Percentiles rank a stretch among this genome's conserved stretches.
These are phyloP conservation scores for Chaitophorus viminalis DNA, from an alignment of 2,888 invertebrate genomes.

Conservation along the genomic window DNA sequence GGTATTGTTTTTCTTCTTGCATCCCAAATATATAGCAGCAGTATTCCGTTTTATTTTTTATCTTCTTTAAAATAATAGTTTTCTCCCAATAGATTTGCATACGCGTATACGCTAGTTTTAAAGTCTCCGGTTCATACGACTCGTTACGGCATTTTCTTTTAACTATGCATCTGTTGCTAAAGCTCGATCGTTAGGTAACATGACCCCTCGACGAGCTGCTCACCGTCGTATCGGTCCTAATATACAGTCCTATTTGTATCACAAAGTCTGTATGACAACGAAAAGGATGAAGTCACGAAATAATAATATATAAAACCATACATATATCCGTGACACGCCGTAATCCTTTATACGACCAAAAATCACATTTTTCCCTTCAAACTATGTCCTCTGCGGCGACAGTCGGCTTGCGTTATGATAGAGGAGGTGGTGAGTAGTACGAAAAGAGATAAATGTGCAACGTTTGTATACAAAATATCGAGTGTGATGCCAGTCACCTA, in stretches of 20 bases:
- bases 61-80: not conserved
- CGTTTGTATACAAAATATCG: not conserved
- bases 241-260: not conserved
- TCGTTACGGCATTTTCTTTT: not conserved
- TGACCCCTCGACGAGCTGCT: not conserved
- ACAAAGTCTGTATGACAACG: not conserved
- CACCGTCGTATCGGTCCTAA: not conserved
- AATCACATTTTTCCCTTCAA: not conserved
- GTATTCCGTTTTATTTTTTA: not conserved
- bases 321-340: not conserved
- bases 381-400: not conserved
- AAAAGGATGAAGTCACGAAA: not conserved
- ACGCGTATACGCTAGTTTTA: not conserved
- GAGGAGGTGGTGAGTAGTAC: not conserved
- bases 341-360: not conserved
- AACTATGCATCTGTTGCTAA: not conserved
- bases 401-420: too few relatives aligned
- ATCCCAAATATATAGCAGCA: not conserved
- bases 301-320: not conserved
- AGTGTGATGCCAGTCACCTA: not conserved
- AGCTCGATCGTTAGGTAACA: not conserved
- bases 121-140: not conserved
- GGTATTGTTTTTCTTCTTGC: not conserved
- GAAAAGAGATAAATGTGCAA: conserved; percentile 26
- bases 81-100: not conserved